These are phyloP conservation scores for Triops longicaudatus DNA, from an alignment of 1,140 invertebrate species.

Conservation along the genomic window DNA sequence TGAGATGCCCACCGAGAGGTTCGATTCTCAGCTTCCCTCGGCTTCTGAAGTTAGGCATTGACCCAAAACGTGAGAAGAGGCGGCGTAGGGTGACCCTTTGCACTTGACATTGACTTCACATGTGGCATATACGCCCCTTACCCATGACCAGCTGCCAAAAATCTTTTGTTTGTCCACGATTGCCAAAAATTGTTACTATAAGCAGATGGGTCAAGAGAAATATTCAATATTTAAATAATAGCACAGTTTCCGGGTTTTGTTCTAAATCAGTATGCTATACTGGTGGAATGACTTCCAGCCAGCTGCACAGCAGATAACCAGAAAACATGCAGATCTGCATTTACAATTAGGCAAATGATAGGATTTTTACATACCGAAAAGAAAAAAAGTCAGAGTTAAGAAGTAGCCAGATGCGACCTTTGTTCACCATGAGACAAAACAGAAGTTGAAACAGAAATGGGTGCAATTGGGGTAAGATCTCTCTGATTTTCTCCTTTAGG, in stretches of 20 bases:
- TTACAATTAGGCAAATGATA: conserved; percentile 13
- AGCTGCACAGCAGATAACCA: neutral
- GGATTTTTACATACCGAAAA: neutral
- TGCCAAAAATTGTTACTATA: neutral
- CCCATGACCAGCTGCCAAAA: neutral
- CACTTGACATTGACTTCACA: conserved; percentile 11
- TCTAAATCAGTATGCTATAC: neutral
- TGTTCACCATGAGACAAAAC: neutral
- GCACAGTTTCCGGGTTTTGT: neutral
- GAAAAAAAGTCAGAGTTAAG: neutral
- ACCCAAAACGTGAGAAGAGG: neutral
- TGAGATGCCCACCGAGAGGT: neutral
- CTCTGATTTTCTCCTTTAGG: neutral
- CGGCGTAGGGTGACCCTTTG: neutral
- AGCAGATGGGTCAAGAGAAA: neutral
- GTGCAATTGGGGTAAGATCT: neutral
- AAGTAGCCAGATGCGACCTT: neutral
- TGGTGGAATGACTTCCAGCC: neutral
- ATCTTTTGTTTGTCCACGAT: neutral
- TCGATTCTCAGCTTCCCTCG: neutral
- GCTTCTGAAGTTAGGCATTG: neutral
- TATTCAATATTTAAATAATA: neutral
- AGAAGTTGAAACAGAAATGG: neutral
- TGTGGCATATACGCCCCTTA: neutral
- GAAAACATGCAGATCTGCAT: neutral